These are phyloP conservation scores for Drosophila pseudotakahashii DNA, from an alignment of 2,888 invertebrate genomes.

Conservation along the genomic window DNA sequence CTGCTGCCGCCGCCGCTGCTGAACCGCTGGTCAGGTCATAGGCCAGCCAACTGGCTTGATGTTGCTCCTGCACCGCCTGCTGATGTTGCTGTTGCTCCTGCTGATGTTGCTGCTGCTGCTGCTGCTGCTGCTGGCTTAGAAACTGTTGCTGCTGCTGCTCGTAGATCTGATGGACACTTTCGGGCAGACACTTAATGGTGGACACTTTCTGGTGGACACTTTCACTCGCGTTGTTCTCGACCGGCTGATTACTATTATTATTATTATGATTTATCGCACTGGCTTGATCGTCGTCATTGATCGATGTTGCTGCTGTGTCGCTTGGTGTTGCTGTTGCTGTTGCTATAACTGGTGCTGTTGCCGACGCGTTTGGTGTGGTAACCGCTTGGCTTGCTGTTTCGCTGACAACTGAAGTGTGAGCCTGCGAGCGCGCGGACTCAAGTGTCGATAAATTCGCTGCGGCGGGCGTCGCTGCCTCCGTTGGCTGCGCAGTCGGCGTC, in stretches of 20 bases:
- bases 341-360: slow-evolving; percentile 40
- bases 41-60: slow-evolving; percentile 54
- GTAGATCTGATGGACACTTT: slow-evolving; percentile 66
- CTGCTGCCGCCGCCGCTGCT: slow-evolving; percentile 53
- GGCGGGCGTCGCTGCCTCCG: slow-evolving; percentile 56
- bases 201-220: slow-evolving; percentile 76
- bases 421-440: slow-evolving; percentile 72
- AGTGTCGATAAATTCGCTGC: slow-evolving; percentile 77
- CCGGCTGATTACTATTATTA: slow-evolving; percentile 56
- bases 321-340: slow-evolving; percentile 38
- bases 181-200: slow-evolving; percentile 64
- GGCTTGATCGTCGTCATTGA: slow-evolving; percentile 35
- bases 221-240: slow-evolving; percentile 64
- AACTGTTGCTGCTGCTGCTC: slow-evolving; percentile 62
- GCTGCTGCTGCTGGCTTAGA: slow-evolving; percentile 66
- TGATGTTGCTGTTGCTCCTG: slow-evolving; percentile 63
- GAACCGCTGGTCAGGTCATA: slow-evolving; percentile 63
- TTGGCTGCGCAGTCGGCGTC: slow-evolving; percentile 44
- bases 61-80: slow-evolving; percentile 13
- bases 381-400: slow-evolving; percentile 83
- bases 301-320: slow-evolving; percentile 24
- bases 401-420: slow-evolving; percentile 83
- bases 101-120: slow-evolving; percentile 65
- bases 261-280: slow-evolving; percentile 67
- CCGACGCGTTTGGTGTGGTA: slow-evolving; percentile 37